phyloP scores from a whole-genome alignment of 2,888 invertebrate genomes.

The Atrina japonica region DNA sequence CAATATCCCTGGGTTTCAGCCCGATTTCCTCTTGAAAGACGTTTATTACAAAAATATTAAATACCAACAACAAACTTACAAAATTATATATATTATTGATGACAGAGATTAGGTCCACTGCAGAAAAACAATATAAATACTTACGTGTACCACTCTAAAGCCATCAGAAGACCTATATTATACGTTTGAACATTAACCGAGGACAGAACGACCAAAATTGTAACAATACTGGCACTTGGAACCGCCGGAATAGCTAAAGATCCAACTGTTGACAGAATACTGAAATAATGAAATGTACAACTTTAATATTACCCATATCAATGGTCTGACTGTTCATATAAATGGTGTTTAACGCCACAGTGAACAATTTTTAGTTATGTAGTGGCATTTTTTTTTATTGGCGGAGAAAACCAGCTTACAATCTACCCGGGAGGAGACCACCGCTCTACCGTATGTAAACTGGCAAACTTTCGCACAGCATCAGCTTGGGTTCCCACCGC shows the following conservation, averaged over 20 bases:
- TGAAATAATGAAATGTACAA: constrained; percentile 30
- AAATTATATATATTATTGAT: background rate
- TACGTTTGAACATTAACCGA: constrained; percentile 55
- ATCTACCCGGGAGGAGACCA: too few relatives aligned
- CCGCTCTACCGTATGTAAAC: too few relatives aligned
- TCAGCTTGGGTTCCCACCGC: too few relatives aligned
- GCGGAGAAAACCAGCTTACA: too few relatives aligned
- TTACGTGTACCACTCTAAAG: constrained; percentile 68
- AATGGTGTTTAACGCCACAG: too few relatives aligned
- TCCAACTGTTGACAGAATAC: constrained; percentile 56
- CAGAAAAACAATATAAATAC: too few relatives aligned
- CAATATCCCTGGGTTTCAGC: too few relatives aligned
- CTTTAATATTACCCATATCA: background rate
- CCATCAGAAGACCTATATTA: constrained; percentile 61
- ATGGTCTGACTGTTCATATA: too few relatives aligned
- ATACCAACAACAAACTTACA: background rate
- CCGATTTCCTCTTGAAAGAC: too few relatives aligned
- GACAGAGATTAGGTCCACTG: background rate
- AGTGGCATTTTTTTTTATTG: too few relatives aligned
- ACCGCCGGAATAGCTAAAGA: constrained; percentile 62
- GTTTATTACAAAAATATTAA: background rate
- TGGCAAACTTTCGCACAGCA: too few relatives aligned
- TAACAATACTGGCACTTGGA: constrained; percentile 60
- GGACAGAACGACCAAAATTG: constrained; percentile 58
- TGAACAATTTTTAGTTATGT: too few relatives aligned